Base-by-base conservation (phyloP, 2,888 invertebrate species). In the Drosophila colorata region DNA sequence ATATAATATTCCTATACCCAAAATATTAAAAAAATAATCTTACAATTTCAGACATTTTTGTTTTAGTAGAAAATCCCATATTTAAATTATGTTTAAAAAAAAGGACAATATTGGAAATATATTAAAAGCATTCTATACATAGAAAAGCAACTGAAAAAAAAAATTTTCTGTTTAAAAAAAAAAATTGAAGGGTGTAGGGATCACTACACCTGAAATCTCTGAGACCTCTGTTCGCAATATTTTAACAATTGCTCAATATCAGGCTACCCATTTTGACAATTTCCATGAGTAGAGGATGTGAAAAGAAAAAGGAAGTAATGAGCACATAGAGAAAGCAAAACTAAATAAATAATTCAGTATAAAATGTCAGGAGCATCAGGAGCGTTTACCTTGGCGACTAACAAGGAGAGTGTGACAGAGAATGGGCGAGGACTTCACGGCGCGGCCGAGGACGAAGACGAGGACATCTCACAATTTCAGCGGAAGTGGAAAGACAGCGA, bases 341-440 rank as follows among this genome's bases (percentile, higher is more conserved):
- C 88, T 88, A 87, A 79, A 85, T 85, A 88, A 85, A 85, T 85
- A 85, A 88, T 85, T 85, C 87, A 85, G 82, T 85, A 85, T 73
- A 88, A 87, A 85, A 88, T 88, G 89, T 88, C 88, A 85, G 85
- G 52, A 64, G 71, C 68, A 66, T 61, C 63, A 66, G 67, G 53
- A 71, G 59, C 74, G 59, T 74, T 84, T 66, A 65, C 78, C 64
- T 66, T 69, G 74, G 70, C 60, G 60, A 77, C 77, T 66, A 71
- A 52, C 72, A 66, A 66, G 53, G 25, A 43, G 76, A 43, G 38
- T 43, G 69, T 35, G 35, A 18, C 31, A 13, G 41, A 43, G 33
- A 28, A 33, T 18, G 16, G 25, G 14, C 6, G 38, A 1, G 41
- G n/a, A 9, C 11, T 23, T 13, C 14, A 37, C 35, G 48, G 16